phyloP scores from a whole-genome alignment of 2,888 invertebrate species.

The Frankliniella intonsa region DNA sequence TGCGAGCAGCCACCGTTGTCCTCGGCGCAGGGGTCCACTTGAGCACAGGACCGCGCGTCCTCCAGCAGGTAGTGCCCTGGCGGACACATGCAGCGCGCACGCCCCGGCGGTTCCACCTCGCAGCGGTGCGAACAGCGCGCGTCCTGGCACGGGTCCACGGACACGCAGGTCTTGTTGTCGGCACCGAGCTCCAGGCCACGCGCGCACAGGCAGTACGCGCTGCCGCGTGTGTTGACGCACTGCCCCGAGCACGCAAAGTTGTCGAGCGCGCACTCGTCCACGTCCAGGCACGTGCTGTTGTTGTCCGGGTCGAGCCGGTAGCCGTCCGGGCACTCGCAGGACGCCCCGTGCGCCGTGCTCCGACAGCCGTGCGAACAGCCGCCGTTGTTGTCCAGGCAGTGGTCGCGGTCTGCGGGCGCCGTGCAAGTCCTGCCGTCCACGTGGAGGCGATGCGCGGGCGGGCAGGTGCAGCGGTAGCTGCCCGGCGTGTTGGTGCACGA shows the following conservation, averaged over 20 bases:
- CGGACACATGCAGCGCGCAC: conserved; percentile 35
- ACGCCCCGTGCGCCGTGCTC: conserved; percentile 8
- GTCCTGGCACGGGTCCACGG: conserved; percentile 45
- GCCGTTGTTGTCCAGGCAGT: conserved; percentile 38
- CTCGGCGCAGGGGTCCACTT: conserved; percentile 37
- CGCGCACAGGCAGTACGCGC: conserved; percentile 39
- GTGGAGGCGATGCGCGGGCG: conserved; percentile 54
- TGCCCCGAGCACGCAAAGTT: conserved; percentile 56
- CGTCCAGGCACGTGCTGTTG: conserved; percentile 49
- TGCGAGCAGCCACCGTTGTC: conserved; percentile 47
- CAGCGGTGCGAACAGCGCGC: conserved; percentile 44
- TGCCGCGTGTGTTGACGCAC: conserved; percentile 57
- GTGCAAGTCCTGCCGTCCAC: conserved; percentile 51
- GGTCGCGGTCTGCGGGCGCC: neutral
- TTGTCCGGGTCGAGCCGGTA: conserved; percentile 43
- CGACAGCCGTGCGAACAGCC: conserved; percentile 41
- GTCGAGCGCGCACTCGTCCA: conserved; percentile 52
- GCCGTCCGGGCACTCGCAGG: conserved; percentile 38
- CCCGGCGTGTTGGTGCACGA: conserved; percentile 42
- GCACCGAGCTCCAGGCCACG: conserved; percentile 36
- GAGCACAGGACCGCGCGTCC: conserved; percentile 29
- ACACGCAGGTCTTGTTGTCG: conserved; percentile 42
- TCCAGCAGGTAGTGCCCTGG: conserved; percentile 40
- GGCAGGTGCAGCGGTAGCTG: conserved; percentile 48
- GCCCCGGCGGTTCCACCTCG: neutral